Percentiles rank a stretch among this genome's conserved stretches.
Evolutionary conservation across 2,113 vertebrate genomes (phyloP).

Genomic region (Lethenteron reissneri): DNA sequence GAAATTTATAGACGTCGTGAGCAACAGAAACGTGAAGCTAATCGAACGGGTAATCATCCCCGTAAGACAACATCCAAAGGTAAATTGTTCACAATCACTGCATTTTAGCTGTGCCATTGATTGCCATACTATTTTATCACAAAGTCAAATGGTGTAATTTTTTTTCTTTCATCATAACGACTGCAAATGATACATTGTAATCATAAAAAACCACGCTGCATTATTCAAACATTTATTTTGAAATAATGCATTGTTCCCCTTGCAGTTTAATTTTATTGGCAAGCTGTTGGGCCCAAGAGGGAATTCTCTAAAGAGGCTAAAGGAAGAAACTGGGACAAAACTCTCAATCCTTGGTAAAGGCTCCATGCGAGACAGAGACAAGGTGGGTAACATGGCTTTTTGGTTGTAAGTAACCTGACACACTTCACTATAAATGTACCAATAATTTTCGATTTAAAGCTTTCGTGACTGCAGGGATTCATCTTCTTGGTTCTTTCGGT

Average conservation of each 20-base stretch:
- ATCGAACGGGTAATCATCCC: conserved; percentile 4
- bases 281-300: conserved; percentile 6
- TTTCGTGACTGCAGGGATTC: too few species aligned
- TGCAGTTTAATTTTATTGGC: conserved; percentile 4
- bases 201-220: too few species aligned
- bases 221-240: too few species aligned
- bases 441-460: too few species aligned
- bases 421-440: too few species aligned
- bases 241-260: not conserved
- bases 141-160: too few species aligned
- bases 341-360: conserved; percentile 1
- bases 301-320: conserved; percentile 4
- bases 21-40: conserved; percentile 4
- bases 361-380: conserved; percentile 3
- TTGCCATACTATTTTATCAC: too few species aligned
- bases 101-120: not conserved
- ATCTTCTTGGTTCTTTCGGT: too few species aligned
- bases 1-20: conserved; percentile 1
- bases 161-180: too few species aligned
- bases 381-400: not conserved
- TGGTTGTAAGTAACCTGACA: too few species aligned
- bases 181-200: too few species aligned
- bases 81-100: conserved; percentile 3
- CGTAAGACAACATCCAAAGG: conserved; percentile 3
- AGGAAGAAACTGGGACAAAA: not conserved